Percentiles rank a stretch among this genome's conserved stretches.
These are phyloP conservation scores for Cheilosia grossa DNA, from an alignment of 2,888 invertebrate species.

Conservation along the genomic window DNA sequence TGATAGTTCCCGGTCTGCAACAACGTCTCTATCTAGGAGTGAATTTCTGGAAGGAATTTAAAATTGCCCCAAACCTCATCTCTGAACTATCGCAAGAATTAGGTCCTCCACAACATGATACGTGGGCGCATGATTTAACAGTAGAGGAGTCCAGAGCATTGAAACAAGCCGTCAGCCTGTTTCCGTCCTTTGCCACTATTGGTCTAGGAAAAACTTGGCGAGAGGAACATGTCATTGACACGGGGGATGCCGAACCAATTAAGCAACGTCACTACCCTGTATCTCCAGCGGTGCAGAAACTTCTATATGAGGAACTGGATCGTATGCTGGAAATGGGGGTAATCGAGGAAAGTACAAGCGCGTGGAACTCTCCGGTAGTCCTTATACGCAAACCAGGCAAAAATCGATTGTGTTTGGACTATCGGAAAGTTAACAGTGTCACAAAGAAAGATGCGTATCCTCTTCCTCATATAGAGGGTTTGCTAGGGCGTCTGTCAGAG, in stretches of 20 bases:
- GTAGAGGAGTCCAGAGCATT: not conserved
- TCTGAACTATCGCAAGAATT: not conserved
- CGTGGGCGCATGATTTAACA: not conserved
- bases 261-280: constrained; percentile 34
- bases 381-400: constrained; percentile 54
- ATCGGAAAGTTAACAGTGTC: constrained; percentile 31
- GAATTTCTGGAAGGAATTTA: constrained; percentile 19
- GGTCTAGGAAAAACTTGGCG: constrained; percentile 30
- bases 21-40: constrained; percentile 6
- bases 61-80: not conserved
- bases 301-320: constrained; percentile 37
- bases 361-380: constrained; percentile 52
- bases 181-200: constrained; percentile 28
- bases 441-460: constrained; percentile 30
- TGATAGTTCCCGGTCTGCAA: not conserved
- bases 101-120: no score
- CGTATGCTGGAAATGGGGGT: constrained; percentile 46
- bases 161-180: not conserved
- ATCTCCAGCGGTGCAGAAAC: constrained; percentile 40
- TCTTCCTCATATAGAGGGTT: constrained; percentile 40
- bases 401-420: constrained; percentile 49
- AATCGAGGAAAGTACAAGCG: constrained; percentile 48
- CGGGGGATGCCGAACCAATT: constrained; percentile 20
- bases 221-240: constrained; percentile 28
- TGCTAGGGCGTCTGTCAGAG: constrained; percentile 20